These are phyloP conservation scores for Thecocarcelia acutangulata DNA, from an alignment of 2,888 invertebrate genomes.

Conservation along the genomic window DNA sequence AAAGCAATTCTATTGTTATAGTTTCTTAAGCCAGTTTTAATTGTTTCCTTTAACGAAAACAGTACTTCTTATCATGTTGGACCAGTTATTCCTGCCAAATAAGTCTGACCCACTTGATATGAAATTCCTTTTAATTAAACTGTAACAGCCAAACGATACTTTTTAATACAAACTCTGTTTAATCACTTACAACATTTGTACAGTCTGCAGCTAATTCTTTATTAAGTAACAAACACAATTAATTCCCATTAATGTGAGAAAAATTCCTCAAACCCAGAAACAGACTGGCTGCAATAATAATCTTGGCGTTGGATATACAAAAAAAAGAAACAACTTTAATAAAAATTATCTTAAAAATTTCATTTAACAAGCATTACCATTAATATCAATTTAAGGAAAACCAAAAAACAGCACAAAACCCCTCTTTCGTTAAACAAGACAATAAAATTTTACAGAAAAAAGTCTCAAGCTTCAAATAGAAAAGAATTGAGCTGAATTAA, in stretches of 20 bases:
- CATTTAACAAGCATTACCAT: constrained; percentile 70
- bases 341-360: constrained; percentile 70
- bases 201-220: constrained; percentile 40
- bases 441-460: constrained; percentile 17
- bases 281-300: constrained; percentile 24
- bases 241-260: constrained; percentile 62
- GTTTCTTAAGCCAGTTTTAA: not conserved
- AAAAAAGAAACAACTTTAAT: constrained; percentile 40
- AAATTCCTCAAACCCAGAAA: constrained; percentile 49
- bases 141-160: constrained; percentile 22
- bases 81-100: not conserved
- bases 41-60: not conserved
- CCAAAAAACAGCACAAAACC: constrained; percentile 6
- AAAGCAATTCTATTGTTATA: no score
- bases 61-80: not conserved
- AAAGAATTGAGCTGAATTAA: constrained; percentile 23
- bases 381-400: constrained; percentile 69
- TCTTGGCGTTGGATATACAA: constrained; percentile 13
- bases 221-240: constrained; percentile 59
- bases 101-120: constrained; percentile 19
- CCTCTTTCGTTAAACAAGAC: constrained; percentile 35
- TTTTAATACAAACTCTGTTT: constrained; percentile 13
- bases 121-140: constrained; percentile 62
- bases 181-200: constrained; percentile 42
- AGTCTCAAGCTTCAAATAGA: constrained; percentile 26